A percentile compares a stretch with the other conserved stretches of the same genome.
These are phyloP conservation scores for Turritopsis rubra DNA, from an alignment of 30 jellyfish, hydroid and myxozoan genomes.

Conservation along the genomic window DNA sequence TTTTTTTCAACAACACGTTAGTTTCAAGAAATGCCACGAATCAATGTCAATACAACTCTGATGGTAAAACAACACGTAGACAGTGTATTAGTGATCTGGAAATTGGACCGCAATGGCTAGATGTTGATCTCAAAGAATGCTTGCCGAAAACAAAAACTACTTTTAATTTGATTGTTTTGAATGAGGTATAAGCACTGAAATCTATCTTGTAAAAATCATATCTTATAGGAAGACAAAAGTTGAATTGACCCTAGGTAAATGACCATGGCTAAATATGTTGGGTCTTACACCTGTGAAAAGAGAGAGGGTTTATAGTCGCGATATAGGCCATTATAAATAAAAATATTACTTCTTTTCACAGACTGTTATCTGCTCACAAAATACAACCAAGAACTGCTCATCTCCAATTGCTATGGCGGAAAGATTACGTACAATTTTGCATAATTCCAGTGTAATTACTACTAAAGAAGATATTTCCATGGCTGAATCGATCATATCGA, in stretches of 20 bases:
- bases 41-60: not conserved
- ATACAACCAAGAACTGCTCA: not conserved
- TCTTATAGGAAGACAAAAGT: not conserved
- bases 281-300: no score
- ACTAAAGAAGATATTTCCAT: slow-evolving; percentile 5
- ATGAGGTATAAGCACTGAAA: no score
- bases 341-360: not conserved
- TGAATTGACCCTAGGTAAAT: not conserved
- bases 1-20: not conserved
- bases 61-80: not conserved
- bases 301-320: no score
- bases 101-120: slow-evolving; percentile 12
- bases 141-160: slow-evolving; percentile 13
- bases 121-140: slow-evolving; percentile 10
- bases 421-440: not conserved
- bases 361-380: not conserved
- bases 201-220: not conserved
- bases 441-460: not conserved
- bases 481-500: not conserved
- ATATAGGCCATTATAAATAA: no score
- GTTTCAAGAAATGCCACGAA: slow-evolving; percentile 1
- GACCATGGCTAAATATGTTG: no score
- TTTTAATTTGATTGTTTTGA: not conserved
- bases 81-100: slow-evolving; percentile 13
- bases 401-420: not conserved